Evolutionary conservation across 1,140 invertebrate genomes (phyloP), one percentile per base, ranked within the genome.

Genomic region (Aphis craccivora): DNA sequence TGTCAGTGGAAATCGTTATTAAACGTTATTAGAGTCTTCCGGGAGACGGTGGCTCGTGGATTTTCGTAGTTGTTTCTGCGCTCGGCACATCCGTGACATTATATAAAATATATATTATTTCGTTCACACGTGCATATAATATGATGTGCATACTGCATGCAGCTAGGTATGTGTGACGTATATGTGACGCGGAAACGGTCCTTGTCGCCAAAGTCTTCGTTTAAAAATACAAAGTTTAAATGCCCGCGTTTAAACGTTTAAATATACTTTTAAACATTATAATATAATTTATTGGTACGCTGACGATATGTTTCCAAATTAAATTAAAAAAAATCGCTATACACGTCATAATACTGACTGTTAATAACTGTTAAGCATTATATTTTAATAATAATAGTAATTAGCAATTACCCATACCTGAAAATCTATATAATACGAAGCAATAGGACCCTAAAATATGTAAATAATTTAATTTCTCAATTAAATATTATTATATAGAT

Each of bases 1-100:
- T 43, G 45, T 86, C 91, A 25, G 48, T 86, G 81, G 48, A 93
- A 93, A 86, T 93, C 91, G 91, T 93, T 93, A 92, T 92, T 92
- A 92, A 93, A 86, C 91, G 91, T 93, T 93, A 93, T 86, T 93
- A 93, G 81, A 51, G 76, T 93, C 81, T 93, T 93, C 91, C 91
- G 91, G 81, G 91, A 20, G 81, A 84, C 45, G 81, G 81, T 30
- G 81, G 91, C 91, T 45, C 22, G n/a, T 48, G 35, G 89, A 67
- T 92, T 92, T 92, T 30, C 37, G 30, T 55, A 37, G n/a, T 51
- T 55, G 89, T 90, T 90, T 90, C 51, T 89, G 87, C n/a, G 90
- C 30, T 67, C 25, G 55, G 67, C 67, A 81, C 43, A 51, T 92
- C 91, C 91, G 76, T 30, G 67, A 51, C 87, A 48, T 88, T 86